Evolutionary conservation across 2,113 vertebrate species (phyloP).

Genomic region (Martes martes): DNA sequence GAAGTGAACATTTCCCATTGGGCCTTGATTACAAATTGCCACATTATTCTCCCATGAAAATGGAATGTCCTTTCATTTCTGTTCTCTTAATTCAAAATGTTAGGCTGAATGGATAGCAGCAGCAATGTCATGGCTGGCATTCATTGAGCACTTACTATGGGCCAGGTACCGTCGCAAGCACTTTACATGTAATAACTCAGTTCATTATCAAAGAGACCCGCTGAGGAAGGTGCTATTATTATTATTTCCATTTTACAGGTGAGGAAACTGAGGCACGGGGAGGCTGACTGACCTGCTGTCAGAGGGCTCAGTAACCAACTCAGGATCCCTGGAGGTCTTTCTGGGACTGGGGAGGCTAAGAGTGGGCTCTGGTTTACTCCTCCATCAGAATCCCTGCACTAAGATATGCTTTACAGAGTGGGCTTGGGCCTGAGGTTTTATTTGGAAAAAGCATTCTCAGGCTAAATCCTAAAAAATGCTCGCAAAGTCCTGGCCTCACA

Average conservation of each 20-base stretch:
- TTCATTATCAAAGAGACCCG: not conserved
- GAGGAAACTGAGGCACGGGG: not conserved
- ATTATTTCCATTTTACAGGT: not conserved
- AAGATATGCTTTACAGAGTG: not conserved
- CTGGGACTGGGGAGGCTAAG: not conserved
- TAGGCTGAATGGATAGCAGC: not conserved
- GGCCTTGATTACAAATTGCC: not conserved
- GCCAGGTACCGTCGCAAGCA: not conserved
- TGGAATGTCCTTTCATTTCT: not conserved
- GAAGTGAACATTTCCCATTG: not conserved
- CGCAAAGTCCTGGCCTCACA: not conserved
- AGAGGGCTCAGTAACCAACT: not conserved
- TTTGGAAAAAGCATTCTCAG: not conserved
- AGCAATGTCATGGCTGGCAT: not conserved
- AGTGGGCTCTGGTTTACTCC: not conserved
- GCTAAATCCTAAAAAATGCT: not conserved
- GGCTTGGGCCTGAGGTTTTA: not conserved
- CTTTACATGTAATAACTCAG: not conserved
- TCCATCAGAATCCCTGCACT: not conserved
- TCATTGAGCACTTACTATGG: not conserved
- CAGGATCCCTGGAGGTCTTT: not conserved
- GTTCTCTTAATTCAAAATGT: not conserved
- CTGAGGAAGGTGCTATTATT: not conserved
- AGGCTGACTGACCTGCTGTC: not conserved
- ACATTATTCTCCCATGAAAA: not conserved